phyloP scores from a whole-genome alignment of 2,797 vertebrate species.

The Taeniopygia guttata region DNA sequence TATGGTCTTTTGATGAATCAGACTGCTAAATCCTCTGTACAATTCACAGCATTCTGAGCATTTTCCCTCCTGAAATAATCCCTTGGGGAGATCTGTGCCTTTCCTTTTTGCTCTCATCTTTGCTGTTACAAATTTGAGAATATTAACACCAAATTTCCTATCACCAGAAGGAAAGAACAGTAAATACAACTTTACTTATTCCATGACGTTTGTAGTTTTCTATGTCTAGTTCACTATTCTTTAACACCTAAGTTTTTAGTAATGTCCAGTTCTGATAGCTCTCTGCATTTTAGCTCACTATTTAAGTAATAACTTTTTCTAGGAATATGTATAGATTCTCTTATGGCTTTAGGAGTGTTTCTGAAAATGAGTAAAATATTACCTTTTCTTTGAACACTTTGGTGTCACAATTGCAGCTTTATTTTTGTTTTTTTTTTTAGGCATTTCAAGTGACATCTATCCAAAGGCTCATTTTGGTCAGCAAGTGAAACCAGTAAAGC shows the following conservation, averaged over 20 bases:
- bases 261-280: neutral
- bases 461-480: neutral
- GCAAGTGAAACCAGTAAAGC: neutral
- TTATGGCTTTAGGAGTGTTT: neutral
- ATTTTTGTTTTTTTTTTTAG: neutral
- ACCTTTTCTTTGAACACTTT: neutral
- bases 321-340: neutral
- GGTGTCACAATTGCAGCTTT: neutral
- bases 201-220: neutral
- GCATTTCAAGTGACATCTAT: neutral
- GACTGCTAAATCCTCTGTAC: neutral
- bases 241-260: neutral
- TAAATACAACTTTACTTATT: neutral
- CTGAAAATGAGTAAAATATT: neutral
- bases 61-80: neutral
- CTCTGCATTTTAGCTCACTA: neutral
- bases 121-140: neutral
- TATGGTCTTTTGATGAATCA: neutral
- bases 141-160: neutral
- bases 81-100: neutral
- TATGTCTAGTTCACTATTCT: neutral
- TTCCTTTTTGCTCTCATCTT: neutral
- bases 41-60: neutral
- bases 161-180: neutral
- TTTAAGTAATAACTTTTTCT: neutral